These are phyloP conservation scores for Styela clava DNA, from an alignment of 23 tunicate species.

Conservation along the genomic window DNA sequence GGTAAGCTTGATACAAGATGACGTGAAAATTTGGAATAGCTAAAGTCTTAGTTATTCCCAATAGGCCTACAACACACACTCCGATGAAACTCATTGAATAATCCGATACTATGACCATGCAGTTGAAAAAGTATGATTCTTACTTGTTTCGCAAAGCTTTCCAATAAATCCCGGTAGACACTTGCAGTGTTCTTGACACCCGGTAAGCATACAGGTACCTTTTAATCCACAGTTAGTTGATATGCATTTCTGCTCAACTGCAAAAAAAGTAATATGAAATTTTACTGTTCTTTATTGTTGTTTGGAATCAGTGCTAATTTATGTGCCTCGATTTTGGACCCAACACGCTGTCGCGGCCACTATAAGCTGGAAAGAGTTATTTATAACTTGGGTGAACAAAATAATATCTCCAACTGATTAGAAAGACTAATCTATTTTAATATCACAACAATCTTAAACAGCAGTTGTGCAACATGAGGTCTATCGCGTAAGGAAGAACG, in stretches of 20 bases:
- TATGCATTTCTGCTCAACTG: neutral
- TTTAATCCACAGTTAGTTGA: neutral
- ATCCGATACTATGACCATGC: too few relatives aligned
- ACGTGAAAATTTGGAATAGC: neutral
- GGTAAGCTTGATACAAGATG: too few relatives aligned
- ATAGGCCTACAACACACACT: neutral
- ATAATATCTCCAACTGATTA: neutral
- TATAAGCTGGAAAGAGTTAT: too few relatives aligned
- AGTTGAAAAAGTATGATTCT: too few relatives aligned
- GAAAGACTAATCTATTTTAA: too few relatives aligned
- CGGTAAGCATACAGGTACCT: neutral
- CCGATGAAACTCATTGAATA: neutral
- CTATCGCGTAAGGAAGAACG: too few relatives aligned
- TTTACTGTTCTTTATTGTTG: neutral
- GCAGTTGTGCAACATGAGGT: too few relatives aligned
- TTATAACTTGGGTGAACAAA: too few relatives aligned
- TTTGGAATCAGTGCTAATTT: neutral
- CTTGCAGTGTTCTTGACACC: neutral
- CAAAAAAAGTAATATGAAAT: neutral
- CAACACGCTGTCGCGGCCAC: too few relatives aligned
- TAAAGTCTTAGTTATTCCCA: neutral
- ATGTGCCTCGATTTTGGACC: neutral
- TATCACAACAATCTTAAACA: too few relatives aligned
- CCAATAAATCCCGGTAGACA: neutral
- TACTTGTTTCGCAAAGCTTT: neutral